Evolutionary conservation across 2,797 vertebrate genomes (phyloP), one percentile per base, ranked within the genome.

Genomic region (Bryconaethiops microstoma): DNA sequence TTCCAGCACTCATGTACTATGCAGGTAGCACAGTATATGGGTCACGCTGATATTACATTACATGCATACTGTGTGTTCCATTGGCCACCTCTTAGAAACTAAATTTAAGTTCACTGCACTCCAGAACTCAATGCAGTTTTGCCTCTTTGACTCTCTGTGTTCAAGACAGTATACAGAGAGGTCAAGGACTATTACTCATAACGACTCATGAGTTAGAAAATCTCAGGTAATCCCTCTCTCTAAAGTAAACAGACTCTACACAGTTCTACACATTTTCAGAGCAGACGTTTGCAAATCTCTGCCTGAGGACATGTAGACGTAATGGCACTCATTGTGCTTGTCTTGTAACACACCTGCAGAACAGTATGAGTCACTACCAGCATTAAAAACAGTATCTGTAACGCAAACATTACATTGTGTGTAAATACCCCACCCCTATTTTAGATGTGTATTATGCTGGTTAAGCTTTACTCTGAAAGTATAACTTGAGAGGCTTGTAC

Each of bases 41-140:
- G 59, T 78, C 69, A 78, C n/a, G 35, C 48, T 78, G 39, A 57
- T 68, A 40, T 77, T 65, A 73, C 17, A 74, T 67, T 67, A 67
- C 63, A 57, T 23, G 19, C 55, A 19, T n/a, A n/a, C 6, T 59
- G 21, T 10, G 14, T 9, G 7, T 72, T 23, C 72, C 16, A 35
- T 48, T 5, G 73, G 48, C n/a, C 4, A 23, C 2, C 23, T 73
- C 39, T 25, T 14, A 1, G 50, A 50, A 23, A 71, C 14, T 54
- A 1, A 13, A 39, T 65, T 10, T 50, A 71, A 45, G 4, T 45
- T 19, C 2, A 40, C 5, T 9, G 2, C 45, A 50, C 48, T 50
- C 9, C 48, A 57, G 29, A 65, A 17, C 55, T 52, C 35, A 23
- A 25, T 35, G 54, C 10, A 67, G 19, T 19, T n/a, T 70, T 40